phyloP scores from a whole-genome alignment of 2,113 vertebrate genomes.

The Ancistrus triradiatus region DNA sequence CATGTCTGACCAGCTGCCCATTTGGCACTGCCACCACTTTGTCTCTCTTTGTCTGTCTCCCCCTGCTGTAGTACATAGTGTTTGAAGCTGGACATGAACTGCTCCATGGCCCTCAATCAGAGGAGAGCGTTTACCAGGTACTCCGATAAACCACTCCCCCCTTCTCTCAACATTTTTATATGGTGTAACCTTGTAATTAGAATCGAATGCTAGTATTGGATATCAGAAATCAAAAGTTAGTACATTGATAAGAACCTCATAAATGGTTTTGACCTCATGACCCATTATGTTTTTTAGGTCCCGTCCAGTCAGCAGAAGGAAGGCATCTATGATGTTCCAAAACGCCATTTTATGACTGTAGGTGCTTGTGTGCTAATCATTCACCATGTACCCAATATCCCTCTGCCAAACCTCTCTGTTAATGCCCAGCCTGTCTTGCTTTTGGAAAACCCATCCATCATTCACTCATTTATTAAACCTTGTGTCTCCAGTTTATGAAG shows the following conservation, averaged over 20 bases:
- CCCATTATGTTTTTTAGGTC: constrained; percentile 72
- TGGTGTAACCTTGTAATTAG: constrained; percentile 16
- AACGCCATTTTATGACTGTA: constrained; percentile 98
- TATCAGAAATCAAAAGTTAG: too few species aligned
- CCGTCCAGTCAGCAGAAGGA: constrained; percentile 98
- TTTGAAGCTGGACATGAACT: constrained; percentile 99
- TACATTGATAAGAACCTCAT: too few species aligned
- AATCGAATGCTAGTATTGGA: too few species aligned
- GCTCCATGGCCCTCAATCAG: constrained; percentile 91
- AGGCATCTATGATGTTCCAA: constrained; percentile 99
- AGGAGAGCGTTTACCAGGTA: constrained; percentile 99
- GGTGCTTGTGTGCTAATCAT: constrained; percentile 61
- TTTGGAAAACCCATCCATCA: too few species aligned
- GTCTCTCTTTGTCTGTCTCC: constrained; percentile 39
- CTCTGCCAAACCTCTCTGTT: constrained; percentile 64
- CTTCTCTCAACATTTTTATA: constrained; percentile 37
- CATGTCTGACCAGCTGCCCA: constrained; percentile 18
- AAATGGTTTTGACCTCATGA: neutral
- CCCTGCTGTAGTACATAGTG: constrained; percentile 89
- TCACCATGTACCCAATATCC: neutral
- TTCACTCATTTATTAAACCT: too few species aligned
- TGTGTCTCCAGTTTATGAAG: too few species aligned
- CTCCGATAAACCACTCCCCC: constrained; percentile 57
- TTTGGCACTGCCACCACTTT: constrained; percentile 42
- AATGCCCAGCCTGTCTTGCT: neutral